Evolutionary conservation across 2,888 invertebrate species (phyloP).

Genomic region (Drosophila melanosoma): DNA sequence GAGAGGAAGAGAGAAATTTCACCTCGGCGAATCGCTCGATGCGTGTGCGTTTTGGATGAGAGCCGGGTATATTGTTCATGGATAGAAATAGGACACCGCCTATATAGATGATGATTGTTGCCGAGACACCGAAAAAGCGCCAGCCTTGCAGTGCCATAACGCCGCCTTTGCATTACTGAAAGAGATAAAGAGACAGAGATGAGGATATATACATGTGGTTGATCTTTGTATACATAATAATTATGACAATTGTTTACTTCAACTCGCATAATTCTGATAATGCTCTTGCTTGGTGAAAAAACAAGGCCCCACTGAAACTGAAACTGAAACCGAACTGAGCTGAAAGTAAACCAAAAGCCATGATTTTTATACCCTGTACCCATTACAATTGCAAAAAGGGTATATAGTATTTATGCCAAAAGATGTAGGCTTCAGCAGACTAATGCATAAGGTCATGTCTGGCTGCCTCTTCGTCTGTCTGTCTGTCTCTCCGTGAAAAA

Average conservation of each 20-base stretch:
- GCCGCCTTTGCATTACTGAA: conserved; percentile 81
- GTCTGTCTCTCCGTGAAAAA: neutral
- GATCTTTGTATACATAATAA: neutral
- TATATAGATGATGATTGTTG: conserved; percentile 84
- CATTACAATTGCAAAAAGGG: neutral
- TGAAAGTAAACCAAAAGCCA: conserved; percentile 33
- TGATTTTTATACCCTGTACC: conserved; percentile 10
- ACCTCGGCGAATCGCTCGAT: conserved; percentile 84
- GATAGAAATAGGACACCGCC: conserved; percentile 84
- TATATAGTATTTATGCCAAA: neutral
- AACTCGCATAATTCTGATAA: conserved; percentile 12
- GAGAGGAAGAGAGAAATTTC: conserved; percentile 20
- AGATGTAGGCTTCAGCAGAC: neutral
- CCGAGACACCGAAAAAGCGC: conserved; percentile 85
- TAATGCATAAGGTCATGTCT: neutral
- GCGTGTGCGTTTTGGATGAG: conserved; percentile 82
- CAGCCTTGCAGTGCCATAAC: conserved; percentile 85
- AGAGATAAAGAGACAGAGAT: conserved; percentile 9
- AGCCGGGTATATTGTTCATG: conserved; percentile 84
- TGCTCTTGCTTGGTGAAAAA: conserved; percentile 8
- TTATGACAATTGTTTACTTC: conserved; percentile 12
- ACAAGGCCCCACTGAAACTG: neutral
- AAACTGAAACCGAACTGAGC: conserved; percentile 15
- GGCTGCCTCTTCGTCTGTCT: neutral
- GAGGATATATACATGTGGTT: conserved; percentile 3